Conservation (phyloP, 2,888 invertebrate species). For the Thymelicus acteon region DNA sequence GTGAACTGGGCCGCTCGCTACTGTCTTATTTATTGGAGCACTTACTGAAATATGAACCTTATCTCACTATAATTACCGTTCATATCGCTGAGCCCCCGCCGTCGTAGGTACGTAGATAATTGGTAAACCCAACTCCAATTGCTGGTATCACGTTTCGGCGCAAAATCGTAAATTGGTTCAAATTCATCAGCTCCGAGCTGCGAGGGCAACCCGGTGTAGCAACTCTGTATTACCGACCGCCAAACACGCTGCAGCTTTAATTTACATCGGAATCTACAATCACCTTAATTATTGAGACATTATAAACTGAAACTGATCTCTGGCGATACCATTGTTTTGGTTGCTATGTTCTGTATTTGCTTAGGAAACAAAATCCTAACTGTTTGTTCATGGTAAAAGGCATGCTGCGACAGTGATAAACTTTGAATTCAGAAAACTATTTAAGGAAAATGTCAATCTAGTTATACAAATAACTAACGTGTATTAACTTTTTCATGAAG, state of each 20-base stretch:
- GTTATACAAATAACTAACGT: no score
- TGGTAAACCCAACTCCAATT: conserved; percentile 26
- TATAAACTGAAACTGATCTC: no score
- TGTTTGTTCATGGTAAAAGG: no score
- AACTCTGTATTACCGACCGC: conserved; percentile 20
- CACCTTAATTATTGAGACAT: no score
- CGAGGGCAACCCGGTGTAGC: not conserved
- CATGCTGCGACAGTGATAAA: no score
- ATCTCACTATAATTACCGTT: not conserved
- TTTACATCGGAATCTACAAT: conserved; percentile 11
- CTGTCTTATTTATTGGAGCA: conserved; percentile 5
- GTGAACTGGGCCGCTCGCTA: conserved; percentile 35
- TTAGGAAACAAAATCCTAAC: no score
- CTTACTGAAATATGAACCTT: not conserved
- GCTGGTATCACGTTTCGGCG: conserved; percentile 34
- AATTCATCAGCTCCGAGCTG: conserved; percentile 32
- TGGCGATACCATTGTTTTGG: no score
- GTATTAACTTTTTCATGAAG: no score
- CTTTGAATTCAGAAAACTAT: no score
- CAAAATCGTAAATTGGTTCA: conserved; percentile 37
- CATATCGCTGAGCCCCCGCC: not conserved
- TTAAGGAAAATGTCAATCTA: no score
- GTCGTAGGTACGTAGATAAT: conserved; percentile 20
- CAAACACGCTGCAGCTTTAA: conserved; percentile 27
- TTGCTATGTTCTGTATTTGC: no score